Percentiles rank a stretch among this genome's conserved stretches.
phyloP scores from a whole-genome alignment of 2,888 invertebrate genomes.

The Idaea straminata region DNA sequence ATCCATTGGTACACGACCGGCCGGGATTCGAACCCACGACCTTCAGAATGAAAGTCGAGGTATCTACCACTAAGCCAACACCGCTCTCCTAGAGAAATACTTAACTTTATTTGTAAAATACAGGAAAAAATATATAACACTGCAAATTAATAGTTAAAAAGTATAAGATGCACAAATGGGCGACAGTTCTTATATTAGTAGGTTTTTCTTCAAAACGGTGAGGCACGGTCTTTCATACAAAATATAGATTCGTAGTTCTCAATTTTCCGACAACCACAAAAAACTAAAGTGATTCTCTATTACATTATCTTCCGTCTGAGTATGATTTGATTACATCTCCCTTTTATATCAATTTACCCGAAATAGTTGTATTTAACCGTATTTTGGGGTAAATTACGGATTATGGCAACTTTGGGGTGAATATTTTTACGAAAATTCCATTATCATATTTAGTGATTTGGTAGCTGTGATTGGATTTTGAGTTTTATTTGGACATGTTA shows the following conservation, averaged over 20 bases:
- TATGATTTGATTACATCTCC: constrained; percentile 67
- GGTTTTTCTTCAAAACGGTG: too few relatives aligned
- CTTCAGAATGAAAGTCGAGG: too few relatives aligned
- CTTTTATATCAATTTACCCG: constrained; percentile 64
- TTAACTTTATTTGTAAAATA: too few relatives aligned
- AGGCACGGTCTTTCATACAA: too few relatives aligned
- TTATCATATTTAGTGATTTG: constrained; percentile 55
- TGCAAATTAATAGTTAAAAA: too few relatives aligned
- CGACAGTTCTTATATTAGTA: too few relatives aligned
- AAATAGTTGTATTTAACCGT: constrained; percentile 65
- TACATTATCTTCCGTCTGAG: constrained; percentile 52
- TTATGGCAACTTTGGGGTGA: constrained; percentile 51
- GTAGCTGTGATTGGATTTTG: constrained; percentile 36
- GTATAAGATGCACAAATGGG: too few relatives aligned
- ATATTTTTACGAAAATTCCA: constrained; percentile 61
- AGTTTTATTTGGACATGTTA: constrained; percentile 9
- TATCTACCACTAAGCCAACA: too few relatives aligned
- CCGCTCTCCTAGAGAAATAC: too few relatives aligned
- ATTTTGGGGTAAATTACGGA: constrained; percentile 57
- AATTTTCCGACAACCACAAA: constrained; percentile 40
- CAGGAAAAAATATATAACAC: too few relatives aligned
- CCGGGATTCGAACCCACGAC: too few relatives aligned
- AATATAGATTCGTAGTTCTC: background rate
- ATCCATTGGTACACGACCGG: too few relatives aligned
- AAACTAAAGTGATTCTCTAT: constrained; percentile 57